Evolutionary conservation across 2,113 vertebrate species (phyloP).

Genomic region (Salvelinus alpinus): DNA sequence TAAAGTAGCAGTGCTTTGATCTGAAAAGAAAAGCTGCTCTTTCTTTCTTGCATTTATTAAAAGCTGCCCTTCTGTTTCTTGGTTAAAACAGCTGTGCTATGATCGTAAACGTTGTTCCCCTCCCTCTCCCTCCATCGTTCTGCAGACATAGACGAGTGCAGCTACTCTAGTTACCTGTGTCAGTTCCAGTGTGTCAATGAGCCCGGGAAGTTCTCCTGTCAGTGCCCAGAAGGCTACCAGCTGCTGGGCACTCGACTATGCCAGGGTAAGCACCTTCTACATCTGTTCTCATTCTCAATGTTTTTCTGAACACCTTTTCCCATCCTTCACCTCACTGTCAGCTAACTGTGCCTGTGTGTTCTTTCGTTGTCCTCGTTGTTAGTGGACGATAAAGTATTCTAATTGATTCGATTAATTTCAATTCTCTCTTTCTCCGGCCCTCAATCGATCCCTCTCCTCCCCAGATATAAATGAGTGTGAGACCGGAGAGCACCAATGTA

Average conservation of each 20-base stretch:
- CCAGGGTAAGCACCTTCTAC: slow-evolving; percentile 75
- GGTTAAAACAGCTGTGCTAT: neutral
- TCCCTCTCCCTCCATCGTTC: neutral
- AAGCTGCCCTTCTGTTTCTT: neutral
- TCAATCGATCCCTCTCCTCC: neutral
- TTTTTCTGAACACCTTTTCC: neutral
- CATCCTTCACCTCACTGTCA: neutral
- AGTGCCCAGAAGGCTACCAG: slow-evolving; percentile 89
- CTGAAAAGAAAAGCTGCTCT: neutral
- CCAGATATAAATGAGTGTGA: slow-evolving; percentile 91
- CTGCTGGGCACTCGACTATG: slow-evolving; percentile 84
- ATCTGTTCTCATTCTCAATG: neutral
- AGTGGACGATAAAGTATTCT: neutral
- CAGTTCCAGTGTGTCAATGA: slow-evolving; percentile 88
- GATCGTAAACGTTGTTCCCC: neutral
- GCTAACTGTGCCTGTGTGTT: neutral
- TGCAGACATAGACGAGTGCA: slow-evolving; percentile 90
- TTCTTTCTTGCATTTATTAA: neutral
- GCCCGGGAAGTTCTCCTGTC: slow-evolving; percentile 86
- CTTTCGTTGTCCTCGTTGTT: slow-evolving; percentile 10
- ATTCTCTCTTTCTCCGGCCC: neutral
- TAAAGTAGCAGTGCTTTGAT: too few species aligned
- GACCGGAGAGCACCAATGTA: slow-evolving; percentile 78
- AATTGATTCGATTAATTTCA: neutral
- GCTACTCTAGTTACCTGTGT: slow-evolving; percentile 89